Evolutionary conservation across 1,140 invertebrate genomes (phyloP), one percentile per base, ranked within the genome.

Genomic region (Nebria ingens): DNA sequence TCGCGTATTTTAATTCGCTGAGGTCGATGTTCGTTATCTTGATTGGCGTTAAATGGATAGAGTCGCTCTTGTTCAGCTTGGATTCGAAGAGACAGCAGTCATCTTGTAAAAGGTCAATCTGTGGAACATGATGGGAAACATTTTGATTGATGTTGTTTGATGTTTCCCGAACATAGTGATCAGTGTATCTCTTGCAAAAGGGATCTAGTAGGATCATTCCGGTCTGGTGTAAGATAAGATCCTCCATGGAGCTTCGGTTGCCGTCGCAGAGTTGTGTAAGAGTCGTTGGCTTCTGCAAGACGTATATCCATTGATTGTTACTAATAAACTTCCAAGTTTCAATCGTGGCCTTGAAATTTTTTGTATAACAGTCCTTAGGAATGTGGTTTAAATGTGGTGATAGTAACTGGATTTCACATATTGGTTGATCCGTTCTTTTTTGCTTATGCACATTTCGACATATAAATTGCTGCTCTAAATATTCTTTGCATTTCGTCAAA

Each of bases 261-360:
- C 4, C 4, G 4, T 29, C 25, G 13, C 25, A 29, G 4, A 29
- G 13, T 13, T 6, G 13, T 29, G 58, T 59, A 11, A 59, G 4
- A 2, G 55, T 56, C 2, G 52, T 53, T 21, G 58, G 54, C 19
- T 56, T 20, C 53, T 59, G 54, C 4, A 59, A 42, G 9, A 53
- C 40, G 25, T 56, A 55, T 2, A 59, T 1, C 58, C 58, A 59
- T 13, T 53, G 51, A 20, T 59, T 59, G 20, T 49, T 21, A 15
- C 21, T 45, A 19, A 56, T 19, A 15, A 53, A 56, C 13, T 38
- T 53, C 58, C 58, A 59, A 1, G 55, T 50, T 29, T 59, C 58
- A 38, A 56, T 56, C 15, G 38, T 20, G 20, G 58, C 54, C 23
- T 53, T 59, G 17, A 56, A 53, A 11, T 50, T 59, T 6, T 21